These are phyloP conservation scores for Typhlichthys eigenmanni DNA, from an alignment of 2,797 vertebrate genomes.

Conservation along the genomic window DNA sequence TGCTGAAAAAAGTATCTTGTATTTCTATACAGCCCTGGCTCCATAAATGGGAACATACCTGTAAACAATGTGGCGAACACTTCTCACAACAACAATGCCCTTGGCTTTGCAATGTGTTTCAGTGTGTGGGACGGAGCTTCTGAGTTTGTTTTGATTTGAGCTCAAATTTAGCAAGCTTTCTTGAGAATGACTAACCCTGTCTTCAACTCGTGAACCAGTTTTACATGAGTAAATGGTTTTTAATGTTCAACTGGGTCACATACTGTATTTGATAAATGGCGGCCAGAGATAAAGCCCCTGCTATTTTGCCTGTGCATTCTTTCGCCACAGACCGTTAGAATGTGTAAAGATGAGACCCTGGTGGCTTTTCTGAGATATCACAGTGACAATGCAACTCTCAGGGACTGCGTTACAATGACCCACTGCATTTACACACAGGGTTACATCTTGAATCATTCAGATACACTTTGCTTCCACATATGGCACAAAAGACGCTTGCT, in stretches of 20 bases:
- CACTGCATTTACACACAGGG: slow-evolving; percentile 7
- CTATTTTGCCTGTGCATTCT: slow-evolving; percentile 12
- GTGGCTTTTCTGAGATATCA: slow-evolving; percentile 25
- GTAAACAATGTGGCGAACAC: too few relatives aligned
- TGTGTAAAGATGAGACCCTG: neutral
- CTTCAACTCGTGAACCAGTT: neutral
- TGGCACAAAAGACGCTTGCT: slow-evolving; percentile 25
- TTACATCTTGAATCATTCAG: slow-evolving; percentile 37
- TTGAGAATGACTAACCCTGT: too few relatives aligned
- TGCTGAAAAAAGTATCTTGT: too few relatives aligned
- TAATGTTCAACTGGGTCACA: neutral
- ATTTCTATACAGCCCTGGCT: too few relatives aligned
- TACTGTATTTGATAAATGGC: slow-evolving; percentile 25
- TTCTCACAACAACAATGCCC: too few relatives aligned
- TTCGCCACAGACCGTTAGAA: slow-evolving; percentile 18
- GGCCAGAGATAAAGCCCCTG: neutral
- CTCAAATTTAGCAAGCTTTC: too few relatives aligned
- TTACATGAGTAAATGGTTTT: neutral
- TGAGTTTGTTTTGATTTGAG: too few relatives aligned
- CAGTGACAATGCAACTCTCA: slow-evolving; percentile 5
- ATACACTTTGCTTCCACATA: slow-evolving; percentile 24
- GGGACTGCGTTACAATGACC: slow-evolving; percentile 4
- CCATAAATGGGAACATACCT: too few relatives aligned
- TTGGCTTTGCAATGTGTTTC: too few relatives aligned
- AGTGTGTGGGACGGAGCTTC: too few relatives aligned